Base-by-base conservation (phyloP, 2,888 invertebrate genomes). In the Seladonia tumulorum region DNA sequence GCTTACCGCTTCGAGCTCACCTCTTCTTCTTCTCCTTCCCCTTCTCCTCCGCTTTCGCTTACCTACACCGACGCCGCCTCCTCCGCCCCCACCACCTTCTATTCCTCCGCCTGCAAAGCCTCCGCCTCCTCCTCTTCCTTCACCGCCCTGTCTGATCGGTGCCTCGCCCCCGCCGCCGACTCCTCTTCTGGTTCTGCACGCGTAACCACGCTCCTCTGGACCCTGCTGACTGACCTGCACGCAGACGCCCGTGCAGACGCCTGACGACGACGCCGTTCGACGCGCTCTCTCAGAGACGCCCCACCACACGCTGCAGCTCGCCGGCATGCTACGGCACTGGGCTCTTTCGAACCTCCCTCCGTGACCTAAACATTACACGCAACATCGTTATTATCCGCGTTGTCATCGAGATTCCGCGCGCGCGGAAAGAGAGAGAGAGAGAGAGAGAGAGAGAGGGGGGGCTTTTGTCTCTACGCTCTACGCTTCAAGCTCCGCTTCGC, bases 321-420 rank as follows among this genome's bases (percentile, higher is more conserved):
- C 92, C 93, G 93, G 94, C 94, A 94, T 94, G 92, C 94, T 94
- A 94, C 92, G 93, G 93, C 92, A 92, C 93, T 93, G 91, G 92
- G 90, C 90, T 93, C 91, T 92, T 91, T 91, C 92, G 90, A 90
- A 92, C 90, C 92, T 92, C 92, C 91, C 90, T 92, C 92, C 91
- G 91, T 90, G 91, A 90, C 91, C 94, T 94, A 90, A 76, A 80
- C 77, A 76, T 66, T 14, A 35, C 14, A n/a, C n/a, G 57, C n/a
- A 63, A 42, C 22, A 18, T 39, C 66, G 66, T 68, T 68, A 68
- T 68, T 60, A 25, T 60, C 25, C 5, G 14, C 5, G 25, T 60
- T 60, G 60, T 60, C 60, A 25, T 14, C 60, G 60, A 60, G 25
- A 60, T 16, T 53, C 53, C n/a, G 25, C 14, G 25, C 60, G 25